Base-by-base conservation (phyloP, 2,888 invertebrate species). In the Pammene fasciana region DNA sequence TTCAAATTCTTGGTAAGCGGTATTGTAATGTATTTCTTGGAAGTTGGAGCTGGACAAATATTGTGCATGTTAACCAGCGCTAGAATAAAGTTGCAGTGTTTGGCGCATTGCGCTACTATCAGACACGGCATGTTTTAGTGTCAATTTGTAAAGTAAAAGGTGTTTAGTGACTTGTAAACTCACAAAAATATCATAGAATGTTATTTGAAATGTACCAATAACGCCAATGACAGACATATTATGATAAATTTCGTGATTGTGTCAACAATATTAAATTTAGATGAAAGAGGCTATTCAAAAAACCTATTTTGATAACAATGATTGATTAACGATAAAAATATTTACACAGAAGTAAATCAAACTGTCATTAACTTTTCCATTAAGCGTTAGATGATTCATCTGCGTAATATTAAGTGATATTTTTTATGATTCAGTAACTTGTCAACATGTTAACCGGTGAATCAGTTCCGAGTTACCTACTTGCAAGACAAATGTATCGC, bases 41-140 rank as follows among this genome's bases (percentile, higher is more conserved):
- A 38, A 52, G 41, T 41, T 48, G 48, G 50, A 13, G n/a, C 50
- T 62, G 50, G 46, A 11, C 16, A 50, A 16, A 36, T 38, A 50
- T 62, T 62, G 18, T 62, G 18, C 18, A 26, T 52, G 18, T 62
- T 52, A 41, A 62, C 50, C 13, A 26, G 18, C 5, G 26, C n/a
- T 45, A 34, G 14, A n/a, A 46, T 34, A 10, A 14, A n/a, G 62
- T 52, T 62, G 50, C 62, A 62, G 18, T 41, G 13, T 18, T 62
- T 41, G 62, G 41, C 62, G 62, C 62, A 52, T 52, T 62, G 62
- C 62, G 52, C 38, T 11, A 8, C 18, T 59, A 26, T 41, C 50
- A 9, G 50, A 18, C 13, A 10, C 16, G 2, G 4, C 26, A 26
- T 26, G 26, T 26, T 26, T 26, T 26, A 26, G n/a, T n/a, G n/a